phyloP scores from a whole-genome alignment of 2,888 invertebrate species.

The Ganaspis brasiliensis region DNA sequence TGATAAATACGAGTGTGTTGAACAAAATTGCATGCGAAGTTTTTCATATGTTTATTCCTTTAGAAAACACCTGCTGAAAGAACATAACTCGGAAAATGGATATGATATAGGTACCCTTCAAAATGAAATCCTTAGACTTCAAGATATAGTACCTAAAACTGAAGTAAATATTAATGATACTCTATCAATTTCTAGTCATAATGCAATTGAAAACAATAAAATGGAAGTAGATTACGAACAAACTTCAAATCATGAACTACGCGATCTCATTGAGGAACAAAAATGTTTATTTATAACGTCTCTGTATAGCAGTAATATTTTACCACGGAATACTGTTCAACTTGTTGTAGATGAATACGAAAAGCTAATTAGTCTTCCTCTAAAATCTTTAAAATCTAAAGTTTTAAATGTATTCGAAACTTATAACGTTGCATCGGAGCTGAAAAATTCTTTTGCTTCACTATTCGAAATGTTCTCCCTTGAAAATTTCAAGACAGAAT shows the following conservation, averaged over 20 bases:
- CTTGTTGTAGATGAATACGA: constrained; percentile 1
- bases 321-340: background rate
- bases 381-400: background rate
- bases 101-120: too few species aligned
- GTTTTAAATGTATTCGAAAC: background rate
- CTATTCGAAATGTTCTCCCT: background rate
- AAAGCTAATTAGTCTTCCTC: background rate
- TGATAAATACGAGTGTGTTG: background rate
- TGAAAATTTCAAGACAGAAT: background rate
- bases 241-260: background rate
- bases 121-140: background rate
- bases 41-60: background rate
- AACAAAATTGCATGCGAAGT: constrained; percentile 2
- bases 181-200: background rate
- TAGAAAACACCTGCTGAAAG: background rate
- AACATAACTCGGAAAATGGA: background rate
- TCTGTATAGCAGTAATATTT: background rate
- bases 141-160: background rate
- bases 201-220: background rate
- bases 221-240: background rate
- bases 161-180: too few species aligned
- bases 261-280: constrained; percentile 6
- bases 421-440: background rate
- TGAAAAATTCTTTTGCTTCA: background rate
- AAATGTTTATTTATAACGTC: background rate